These are phyloP conservation scores for Drosophila recens DNA, from an alignment of 2,888 invertebrate species.

Conservation along the genomic window DNA sequence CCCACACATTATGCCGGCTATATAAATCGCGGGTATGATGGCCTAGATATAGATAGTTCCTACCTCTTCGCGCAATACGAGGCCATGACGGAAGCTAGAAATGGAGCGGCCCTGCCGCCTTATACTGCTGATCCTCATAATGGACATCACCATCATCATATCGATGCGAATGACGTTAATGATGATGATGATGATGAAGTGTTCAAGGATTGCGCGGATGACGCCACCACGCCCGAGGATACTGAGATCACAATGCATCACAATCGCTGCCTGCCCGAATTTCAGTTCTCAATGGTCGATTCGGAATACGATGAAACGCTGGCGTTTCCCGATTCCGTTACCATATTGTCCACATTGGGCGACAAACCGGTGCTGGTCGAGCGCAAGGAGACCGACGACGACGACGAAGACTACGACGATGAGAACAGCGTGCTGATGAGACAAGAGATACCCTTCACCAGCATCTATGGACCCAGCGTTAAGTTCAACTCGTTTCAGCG, in stretches of 20 bases:
- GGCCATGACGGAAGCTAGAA: slow-evolving; percentile 61
- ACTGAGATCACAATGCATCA: slow-evolving; percentile 37
- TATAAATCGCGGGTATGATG: slow-evolving; percentile 77
- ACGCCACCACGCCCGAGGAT: slow-evolving; percentile 39
- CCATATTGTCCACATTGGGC: slow-evolving; percentile 87
- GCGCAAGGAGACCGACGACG: slow-evolving; percentile 84
- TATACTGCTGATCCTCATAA: slow-evolving; percentile 23
- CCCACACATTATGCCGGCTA: slow-evolving; percentile 63
- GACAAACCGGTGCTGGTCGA: slow-evolving; percentile 86
- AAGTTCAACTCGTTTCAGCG: slow-evolving; percentile 91
- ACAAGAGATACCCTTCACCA: slow-evolving; percentile 87
- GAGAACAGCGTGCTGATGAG: slow-evolving; percentile 62
- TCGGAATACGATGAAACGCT: slow-evolving; percentile 93
- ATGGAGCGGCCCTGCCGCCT: slow-evolving; percentile 46
- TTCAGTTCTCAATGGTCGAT: slow-evolving; percentile 87
- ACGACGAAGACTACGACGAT: slow-evolving; percentile 74
- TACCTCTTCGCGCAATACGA: slow-evolving; percentile 73
- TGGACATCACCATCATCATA: slow-evolving; percentile 1
- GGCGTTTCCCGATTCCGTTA: slow-evolving; percentile 91
- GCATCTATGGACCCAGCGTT: slow-evolving; percentile 88
- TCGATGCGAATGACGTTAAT: slow-evolving; percentile 22
- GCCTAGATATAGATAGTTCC: slow-evolving; percentile 64
- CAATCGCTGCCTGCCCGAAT: slow-evolving; percentile 86
- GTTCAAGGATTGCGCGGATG: slow-evolving; percentile 60
- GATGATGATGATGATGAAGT: slow-evolving; percentile 37